Conservation (phyloP, 2,888 invertebrate genomes). For the Zootermopsis nevadensis region DNA sequence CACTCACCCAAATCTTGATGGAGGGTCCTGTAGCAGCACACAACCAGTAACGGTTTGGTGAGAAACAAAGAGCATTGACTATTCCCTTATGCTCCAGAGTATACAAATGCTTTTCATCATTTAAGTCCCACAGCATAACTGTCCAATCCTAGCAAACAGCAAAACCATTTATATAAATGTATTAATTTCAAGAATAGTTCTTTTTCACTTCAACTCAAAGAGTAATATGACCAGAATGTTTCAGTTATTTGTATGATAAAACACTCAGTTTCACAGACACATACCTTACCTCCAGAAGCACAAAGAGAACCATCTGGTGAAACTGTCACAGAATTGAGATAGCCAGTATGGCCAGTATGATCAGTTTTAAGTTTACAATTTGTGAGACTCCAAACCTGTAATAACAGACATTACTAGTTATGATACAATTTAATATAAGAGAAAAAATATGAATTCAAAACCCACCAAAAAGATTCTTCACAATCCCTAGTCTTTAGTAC, state of each 20-base stretch:
- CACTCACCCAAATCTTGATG: conserved; percentile 95
- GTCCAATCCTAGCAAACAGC: conserved; percentile 83
- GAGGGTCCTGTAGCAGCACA: conserved; percentile 98
- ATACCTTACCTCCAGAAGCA: conserved; percentile 61
- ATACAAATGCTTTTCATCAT: conserved; percentile 99
- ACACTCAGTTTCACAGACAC: not conserved
- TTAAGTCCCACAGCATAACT: conserved; percentile 99
- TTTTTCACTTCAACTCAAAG: too few relatives aligned
- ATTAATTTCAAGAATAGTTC: too few relatives aligned
- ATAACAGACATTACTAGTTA: too few relatives aligned
- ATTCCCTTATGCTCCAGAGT: conserved; percentile 98
- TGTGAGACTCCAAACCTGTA: conserved; percentile 95
- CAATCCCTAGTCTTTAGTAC: too few relatives aligned
- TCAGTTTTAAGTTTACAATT: conserved; percentile 99
- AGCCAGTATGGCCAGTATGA: conserved; percentile 80
- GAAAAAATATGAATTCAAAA: too few relatives aligned
- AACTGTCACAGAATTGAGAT: conserved; percentile 72
- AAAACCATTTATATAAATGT: not conserved
- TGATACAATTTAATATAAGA: too few relatives aligned
- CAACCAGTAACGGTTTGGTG: conserved; percentile 99
- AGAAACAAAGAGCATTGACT: conserved; percentile 98
- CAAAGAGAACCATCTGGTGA: conserved; percentile 74
- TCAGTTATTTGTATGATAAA: not conserved
- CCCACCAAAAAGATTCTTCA: too few relatives aligned
- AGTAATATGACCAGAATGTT: too few relatives aligned